phyloP scores from a whole-genome alignment of 1,140 invertebrate species.

The Ephestia elutella region DNA sequence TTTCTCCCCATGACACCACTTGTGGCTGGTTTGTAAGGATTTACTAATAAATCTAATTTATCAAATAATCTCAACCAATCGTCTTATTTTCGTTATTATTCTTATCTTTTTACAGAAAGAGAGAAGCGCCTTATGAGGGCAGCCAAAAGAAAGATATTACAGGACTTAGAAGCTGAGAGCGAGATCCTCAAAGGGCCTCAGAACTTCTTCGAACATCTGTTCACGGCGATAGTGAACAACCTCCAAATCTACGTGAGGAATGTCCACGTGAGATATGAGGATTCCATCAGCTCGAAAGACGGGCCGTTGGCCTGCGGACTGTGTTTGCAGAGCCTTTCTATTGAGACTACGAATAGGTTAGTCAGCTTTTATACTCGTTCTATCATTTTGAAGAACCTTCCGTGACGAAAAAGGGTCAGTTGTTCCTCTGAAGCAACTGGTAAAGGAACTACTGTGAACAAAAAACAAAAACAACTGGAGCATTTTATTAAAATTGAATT shows the following conservation, averaged over 20 bases:
- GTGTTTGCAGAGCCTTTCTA: conserved; percentile 85
- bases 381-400: no score
- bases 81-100: no score
- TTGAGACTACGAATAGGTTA: conserved; percentile 88
- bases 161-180: conserved; percentile 71
- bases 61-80: no score
- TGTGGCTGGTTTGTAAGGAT: no score
- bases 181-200: conserved; percentile 71
- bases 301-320: conserved; percentile 83
- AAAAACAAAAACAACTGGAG: no score
- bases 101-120: conserved; percentile 70
- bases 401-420: no score
- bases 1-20: no score
- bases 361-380: conserved; percentile 11
- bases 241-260: conserved; percentile 87
- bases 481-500: no score
- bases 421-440: no score
- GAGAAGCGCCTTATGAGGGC: conserved; percentile 83
- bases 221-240: conserved; percentile 85
- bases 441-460: no score
- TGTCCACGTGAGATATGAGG: conserved; percentile 89
- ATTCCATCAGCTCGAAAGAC: conserved; percentile 79
- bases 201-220: conserved; percentile 82
- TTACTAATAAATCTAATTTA: no score
- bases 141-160: conserved; percentile 78